These are phyloP conservation scores for Rhopalosiphum nymphaeae DNA, from an alignment of 2,888 invertebrate genomes.

Conservation along the genomic window DNA sequence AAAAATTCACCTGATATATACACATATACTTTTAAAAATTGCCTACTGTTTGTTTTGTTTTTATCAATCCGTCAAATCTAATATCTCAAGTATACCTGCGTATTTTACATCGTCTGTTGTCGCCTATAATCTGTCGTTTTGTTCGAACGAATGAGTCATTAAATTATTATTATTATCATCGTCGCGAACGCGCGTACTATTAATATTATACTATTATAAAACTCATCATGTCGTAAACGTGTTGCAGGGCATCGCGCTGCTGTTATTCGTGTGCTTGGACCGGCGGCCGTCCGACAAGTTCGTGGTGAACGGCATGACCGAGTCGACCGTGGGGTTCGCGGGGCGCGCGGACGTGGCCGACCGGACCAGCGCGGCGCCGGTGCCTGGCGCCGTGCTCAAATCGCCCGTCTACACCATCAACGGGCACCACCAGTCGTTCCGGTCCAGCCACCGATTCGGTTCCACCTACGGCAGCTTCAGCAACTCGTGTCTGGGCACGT, in stretches of 20 bases:
- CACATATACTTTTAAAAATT: no score
- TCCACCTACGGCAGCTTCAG: constrained; percentile 60
- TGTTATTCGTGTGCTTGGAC: constrained; percentile 24
- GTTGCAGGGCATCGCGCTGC: constrained; percentile 39
- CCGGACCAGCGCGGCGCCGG: constrained; percentile 28
- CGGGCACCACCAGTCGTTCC: constrained; percentile 49
- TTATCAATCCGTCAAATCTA: no score
- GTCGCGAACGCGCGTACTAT: neutral
- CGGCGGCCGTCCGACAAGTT: constrained; percentile 8
- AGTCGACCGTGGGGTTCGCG: constrained; percentile 47
- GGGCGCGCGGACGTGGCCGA: neutral
- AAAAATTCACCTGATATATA: no score
- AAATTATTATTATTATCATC: neutral
- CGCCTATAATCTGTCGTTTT: no score
- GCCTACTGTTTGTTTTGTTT: no score
- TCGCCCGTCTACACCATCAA: constrained; percentile 61
- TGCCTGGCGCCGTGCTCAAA: neutral
- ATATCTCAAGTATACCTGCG: no score
- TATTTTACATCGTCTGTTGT: no score
- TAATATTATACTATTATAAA: no score
- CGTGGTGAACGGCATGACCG: constrained; percentile 47
- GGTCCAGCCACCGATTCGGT: constrained; percentile 54
- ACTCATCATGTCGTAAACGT: no score
- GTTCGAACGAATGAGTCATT: no score
- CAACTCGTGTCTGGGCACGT: constrained; percentile 57